Evolutionary conservation across 2,888 invertebrate genomes (phyloP), one percentile per base, ranked within the genome.

Genomic region (Cerastoderma edule): DNA sequence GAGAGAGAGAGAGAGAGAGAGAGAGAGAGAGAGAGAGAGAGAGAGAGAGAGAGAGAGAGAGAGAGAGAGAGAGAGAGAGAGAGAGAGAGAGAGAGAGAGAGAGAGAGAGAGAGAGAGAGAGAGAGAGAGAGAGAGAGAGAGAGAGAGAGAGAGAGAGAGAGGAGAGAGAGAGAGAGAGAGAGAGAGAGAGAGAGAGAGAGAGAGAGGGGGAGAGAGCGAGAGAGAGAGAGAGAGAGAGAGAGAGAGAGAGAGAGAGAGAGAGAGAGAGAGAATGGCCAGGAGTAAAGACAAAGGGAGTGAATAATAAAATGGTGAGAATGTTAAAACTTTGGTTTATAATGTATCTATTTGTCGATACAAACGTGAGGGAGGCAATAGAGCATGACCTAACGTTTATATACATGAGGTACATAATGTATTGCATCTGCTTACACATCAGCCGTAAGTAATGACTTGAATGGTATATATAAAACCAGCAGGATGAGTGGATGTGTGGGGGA

Each of bases 401-500:
- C n/a, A n/a, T 19, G 16, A n/a, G 19, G 46, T 46, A n/a, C 16
- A 16, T 46, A 19, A 16, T 46, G 46, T 46, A n/a, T 19, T n/a
- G n/a, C n/a, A 46, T n/a, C n/a, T 46, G n/a, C 46, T 19, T 46
- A 46, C 46, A 19, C n/a, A n/a, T 19, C 2, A 46, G 16, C 46
- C 19, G 19, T 46, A 46, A 19, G 46, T 46, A 46, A 19, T 46
- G 46, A n/a, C n/a, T 46, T 19, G n/a, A 46, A 16, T 16, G 46
- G 46, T 46, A 19, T 46, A 46, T 19, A 5, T 46, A 46, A 46
- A 5, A 46, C 46, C n/a, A 19, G 2, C 19, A 54, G 8, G 19
- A 57, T 57, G 57, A 57, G 57, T 57, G 57, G 57, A 57, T 32
- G 33, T n/a, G 6, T 32, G n/a, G 57, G 57, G 33, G n/a, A 57